These are phyloP conservation scores for Micropoecilia bifurca DNA, from an alignment of 2,797 vertebrate genomes.

Conservation along the genomic window DNA sequence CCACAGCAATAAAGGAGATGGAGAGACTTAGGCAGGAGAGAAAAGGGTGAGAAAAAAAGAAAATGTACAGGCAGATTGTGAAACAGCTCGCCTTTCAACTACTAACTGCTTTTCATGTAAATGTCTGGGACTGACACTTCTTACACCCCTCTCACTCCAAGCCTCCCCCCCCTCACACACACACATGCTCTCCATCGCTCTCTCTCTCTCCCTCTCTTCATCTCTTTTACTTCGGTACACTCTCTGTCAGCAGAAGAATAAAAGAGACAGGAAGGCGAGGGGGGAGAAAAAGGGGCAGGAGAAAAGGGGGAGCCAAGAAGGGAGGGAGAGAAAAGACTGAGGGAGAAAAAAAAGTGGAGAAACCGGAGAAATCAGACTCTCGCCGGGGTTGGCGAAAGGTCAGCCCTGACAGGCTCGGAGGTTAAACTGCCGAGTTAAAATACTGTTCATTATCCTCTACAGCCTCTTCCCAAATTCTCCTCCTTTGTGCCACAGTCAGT, in stretches of 20 bases:
- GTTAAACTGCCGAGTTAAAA: slow-evolving; percentile 99
- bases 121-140: slow-evolving; percentile 96
- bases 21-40: slow-evolving; percentile 75
- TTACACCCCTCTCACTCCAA: slow-evolving; percentile 87
- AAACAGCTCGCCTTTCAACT: slow-evolving; percentile 96
- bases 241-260: slow-evolving; percentile 80
- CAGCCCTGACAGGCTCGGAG: slow-evolving; percentile 97
- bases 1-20: slow-evolving; percentile 89
- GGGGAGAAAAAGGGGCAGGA: slow-evolving; percentile 48
- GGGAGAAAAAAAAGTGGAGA: slow-evolving; percentile 45
- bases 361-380: slow-evolving; percentile 95
- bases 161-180: slow-evolving; percentile 37
- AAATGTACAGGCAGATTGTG: slow-evolving; percentile 97
- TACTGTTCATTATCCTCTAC: slow-evolving; percentile 98
- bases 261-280: slow-evolving; percentile 70
- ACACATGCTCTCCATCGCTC: slow-evolving; percentile 29
- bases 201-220: slow-evolving; percentile 49
- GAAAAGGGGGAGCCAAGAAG: slow-evolving; percentile 59
- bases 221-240: slow-evolving; percentile 74
- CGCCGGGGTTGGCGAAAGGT: slow-evolving; percentile 99
- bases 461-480: slow-evolving; percentile 96
- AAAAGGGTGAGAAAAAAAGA: slow-evolving; percentile 76
- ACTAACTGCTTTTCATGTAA: slow-evolving; percentile 99
- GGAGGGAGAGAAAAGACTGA: slow-evolving; percentile 35
- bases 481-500: slow-evolving; percentile 96